phyloP scores from a whole-genome alignment of 2,113 vertebrate species.

The Loxodonta africana region DNA sequence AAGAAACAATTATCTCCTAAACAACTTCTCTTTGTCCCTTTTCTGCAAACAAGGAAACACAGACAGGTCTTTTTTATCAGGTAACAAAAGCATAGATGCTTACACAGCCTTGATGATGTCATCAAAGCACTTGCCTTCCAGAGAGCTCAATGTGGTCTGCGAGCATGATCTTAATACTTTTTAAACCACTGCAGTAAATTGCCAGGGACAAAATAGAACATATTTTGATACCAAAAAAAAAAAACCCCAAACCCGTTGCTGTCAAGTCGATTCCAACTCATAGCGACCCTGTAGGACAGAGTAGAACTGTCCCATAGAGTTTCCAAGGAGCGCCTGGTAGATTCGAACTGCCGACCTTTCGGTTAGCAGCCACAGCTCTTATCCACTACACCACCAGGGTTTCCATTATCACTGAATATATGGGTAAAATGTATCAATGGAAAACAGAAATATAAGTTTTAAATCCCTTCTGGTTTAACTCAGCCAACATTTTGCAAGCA shows the following conservation, averaged over 20 bases:
- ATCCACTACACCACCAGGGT: too few relatives aligned
- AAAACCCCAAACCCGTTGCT: too few relatives aligned
- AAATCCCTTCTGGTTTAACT: constrained; percentile 40
- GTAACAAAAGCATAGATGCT: background rate
- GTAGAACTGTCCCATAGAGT: too few relatives aligned
- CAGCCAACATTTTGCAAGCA: background rate
- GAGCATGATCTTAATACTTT: background rate
- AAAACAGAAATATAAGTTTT: constrained; percentile 40
- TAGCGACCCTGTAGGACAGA: too few relatives aligned
- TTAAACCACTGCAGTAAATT: background rate
- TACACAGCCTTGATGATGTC: background rate
- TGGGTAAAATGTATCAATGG: background rate
- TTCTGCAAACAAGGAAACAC: background rate
- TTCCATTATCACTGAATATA: too few relatives aligned
- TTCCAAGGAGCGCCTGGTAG: too few relatives aligned
- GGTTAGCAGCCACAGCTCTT: too few relatives aligned
- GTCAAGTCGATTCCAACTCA: too few relatives aligned
- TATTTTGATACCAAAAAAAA: background rate
- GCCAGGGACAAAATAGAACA: constrained; percentile 30
- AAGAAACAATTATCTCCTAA: constrained; percentile 45
- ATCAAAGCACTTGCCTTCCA: constrained; percentile 30
- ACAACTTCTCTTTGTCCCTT: constrained; percentile 30
- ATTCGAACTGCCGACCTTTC: too few relatives aligned
- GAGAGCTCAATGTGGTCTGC: background rate
- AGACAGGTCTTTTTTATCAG: background rate